A percentile compares a stretch with the other conserved stretches of the same genome.
These are phyloP conservation scores for Rugalucina vietnamica DNA, from an alignment of 2,888 invertebrate genomes.

Conservation along the genomic window DNA sequence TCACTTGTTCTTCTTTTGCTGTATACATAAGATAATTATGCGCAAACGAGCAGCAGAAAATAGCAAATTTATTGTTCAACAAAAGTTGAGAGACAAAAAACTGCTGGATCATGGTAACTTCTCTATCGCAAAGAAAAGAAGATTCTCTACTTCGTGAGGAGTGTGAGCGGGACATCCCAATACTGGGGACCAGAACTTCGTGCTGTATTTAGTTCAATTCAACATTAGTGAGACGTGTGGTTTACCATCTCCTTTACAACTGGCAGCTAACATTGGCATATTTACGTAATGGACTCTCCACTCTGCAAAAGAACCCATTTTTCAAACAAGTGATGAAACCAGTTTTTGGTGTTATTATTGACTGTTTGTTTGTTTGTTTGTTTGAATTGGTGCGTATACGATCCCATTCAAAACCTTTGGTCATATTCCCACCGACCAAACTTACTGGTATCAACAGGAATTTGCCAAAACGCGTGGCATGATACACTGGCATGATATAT, in stretches of 20 bases:
- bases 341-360: slow-evolving; percentile 53
- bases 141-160: slow-evolving; percentile 12
- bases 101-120: slow-evolving; percentile 46
- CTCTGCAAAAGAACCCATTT: slow-evolving; percentile 42
- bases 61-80: slow-evolving; percentile 55
- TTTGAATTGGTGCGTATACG: no score
- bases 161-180: background rate
- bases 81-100: slow-evolving; percentile 65
- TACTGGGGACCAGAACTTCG: background rate
- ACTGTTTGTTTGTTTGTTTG: no score
- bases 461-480: slow-evolving; percentile 57
- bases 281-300: background rate
- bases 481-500: slow-evolving; percentile 63
- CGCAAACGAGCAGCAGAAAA: slow-evolving; percentile 58
- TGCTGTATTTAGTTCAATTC: background rate
- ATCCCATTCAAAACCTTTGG: no score
- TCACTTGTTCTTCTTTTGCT: no score
- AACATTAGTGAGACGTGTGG: background rate
- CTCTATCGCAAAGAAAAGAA: background rate
- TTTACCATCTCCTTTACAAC: background rate
- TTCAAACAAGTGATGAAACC: slow-evolving; percentile 49
- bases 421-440: no score
- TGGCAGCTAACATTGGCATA: background rate
- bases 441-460: slow-evolving; percentile 60
- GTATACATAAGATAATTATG: slow-evolving; percentile 62